Evolutionary conservation across 2,797 vertebrate genomes (phyloP).

Genomic region (Aselliscus stoliczkanus): DNA sequence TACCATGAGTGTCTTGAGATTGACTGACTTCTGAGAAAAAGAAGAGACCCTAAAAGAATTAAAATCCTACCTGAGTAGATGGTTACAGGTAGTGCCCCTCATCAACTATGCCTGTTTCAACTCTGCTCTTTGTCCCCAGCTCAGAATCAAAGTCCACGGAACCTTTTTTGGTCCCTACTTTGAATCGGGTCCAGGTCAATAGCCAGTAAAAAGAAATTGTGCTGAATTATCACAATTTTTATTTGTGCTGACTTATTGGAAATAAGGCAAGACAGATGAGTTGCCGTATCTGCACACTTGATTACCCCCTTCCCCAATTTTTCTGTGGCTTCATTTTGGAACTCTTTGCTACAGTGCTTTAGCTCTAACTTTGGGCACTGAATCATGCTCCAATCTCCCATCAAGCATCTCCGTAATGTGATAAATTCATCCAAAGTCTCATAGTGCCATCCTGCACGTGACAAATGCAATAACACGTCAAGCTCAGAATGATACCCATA

Average conservation of each 20-base stretch:
- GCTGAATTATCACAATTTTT: conserved; percentile 76
- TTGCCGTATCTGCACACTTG: conserved; percentile 64
- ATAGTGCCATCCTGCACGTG: conserved; percentile 60
- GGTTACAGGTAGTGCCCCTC: neutral
- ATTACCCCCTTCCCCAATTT: conserved; percentile 64
- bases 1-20: neutral
- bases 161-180: conserved; percentile 52
- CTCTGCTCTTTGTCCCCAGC: conserved; percentile 49
- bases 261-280: conserved; percentile 72
- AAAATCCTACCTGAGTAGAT: neutral
- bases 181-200: conserved; percentile 69
- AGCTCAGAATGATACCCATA: conserved; percentile 54
- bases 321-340: conserved; percentile 64
- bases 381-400: conserved; percentile 67
- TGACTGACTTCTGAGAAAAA: neutral
- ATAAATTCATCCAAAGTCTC: conserved; percentile 68
- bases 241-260: conserved; percentile 58
- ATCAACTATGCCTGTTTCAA: conserved; percentile 41
- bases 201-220: conserved; percentile 73
- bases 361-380: conserved; percentile 58
- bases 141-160: conserved; percentile 45
- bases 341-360: conserved; percentile 66
- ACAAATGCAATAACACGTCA: conserved; percentile 61
- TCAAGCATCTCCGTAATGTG: conserved; percentile 46
- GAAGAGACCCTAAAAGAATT: conserved; percentile 7